Base-by-base conservation (phyloP, 2,797 vertebrate genomes). In the Tangara arthus region DNA sequence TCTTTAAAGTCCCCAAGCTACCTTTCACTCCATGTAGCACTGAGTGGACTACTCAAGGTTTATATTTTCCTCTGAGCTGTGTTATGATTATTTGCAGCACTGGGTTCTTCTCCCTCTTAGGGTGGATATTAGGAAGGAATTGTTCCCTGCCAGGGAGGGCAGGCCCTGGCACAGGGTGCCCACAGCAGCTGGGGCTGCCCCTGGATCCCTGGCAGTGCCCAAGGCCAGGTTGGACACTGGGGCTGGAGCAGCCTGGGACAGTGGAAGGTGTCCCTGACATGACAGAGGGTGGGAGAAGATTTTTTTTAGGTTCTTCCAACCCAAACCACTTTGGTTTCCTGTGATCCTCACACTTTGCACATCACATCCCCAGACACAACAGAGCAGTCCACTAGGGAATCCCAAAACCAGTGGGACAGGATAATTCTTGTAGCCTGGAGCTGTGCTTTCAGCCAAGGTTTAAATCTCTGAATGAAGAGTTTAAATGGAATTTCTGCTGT, bases 401-500 rank as follows among this genome's bases (percentile, higher is more conserved):
- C 35, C 70, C 52, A 82, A 52, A 72, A 14, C 26, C 35, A 8
- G 7, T 42, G 47, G n/a, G 27, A 72, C 23, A 84, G 6, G 14
- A 4, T 41, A 19, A 65, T 88, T 87, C 72, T 56, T 5, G 15
- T 37, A 37, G 56, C 55, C 46, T 73, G 49, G n/a, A 53, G 52
- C 49, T 7, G 3, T n/a, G 46, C 19, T 89, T 85, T 66, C 23
- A 85, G 65, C n/a, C 75, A 37, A 44, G 24, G 27, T 80, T 73
- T 47, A 47, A 42, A 59, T 47, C 69, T 69, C 75, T 69, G 50
- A 75, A 75, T 50, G 42, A 64, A 79, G 21, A 6, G 4, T 4
- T 95, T 71, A 47, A 80, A n/a, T 61, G 39, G 64, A 47, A 63
- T 63, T 89, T 64, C 60, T 75, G 24, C 65, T 69, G 52, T 65